A percentile compares a stretch with the other conserved stretches of the same genome.
phyloP scores from a whole-genome alignment of 2,888 invertebrate genomes.

The Pristionchus entomophagus region DNA sequence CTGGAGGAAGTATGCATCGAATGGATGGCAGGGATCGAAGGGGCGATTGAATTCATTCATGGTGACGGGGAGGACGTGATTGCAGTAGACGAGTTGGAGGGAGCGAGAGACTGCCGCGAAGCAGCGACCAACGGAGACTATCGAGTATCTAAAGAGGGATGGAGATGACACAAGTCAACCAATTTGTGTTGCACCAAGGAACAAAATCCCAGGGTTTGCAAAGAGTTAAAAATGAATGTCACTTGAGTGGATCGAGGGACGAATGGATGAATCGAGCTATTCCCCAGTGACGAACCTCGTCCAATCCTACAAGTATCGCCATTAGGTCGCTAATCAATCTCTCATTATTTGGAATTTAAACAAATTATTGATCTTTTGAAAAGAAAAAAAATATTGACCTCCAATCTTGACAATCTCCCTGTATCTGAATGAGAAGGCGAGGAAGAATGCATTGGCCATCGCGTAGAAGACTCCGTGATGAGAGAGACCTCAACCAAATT shows the following conservation, averaged over 20 bases:
- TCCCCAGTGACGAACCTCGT: constrained; percentile 87
- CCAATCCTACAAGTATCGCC: constrained; percentile 80
- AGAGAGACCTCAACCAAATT: constrained; percentile 54
- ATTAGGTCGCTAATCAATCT: too few relatives aligned
- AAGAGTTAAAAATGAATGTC: background rate
- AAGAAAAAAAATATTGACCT: constrained; percentile 48
- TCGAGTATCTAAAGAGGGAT: constrained; percentile 4
- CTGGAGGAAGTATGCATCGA: constrained; percentile 60
- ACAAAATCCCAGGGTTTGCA: too few relatives aligned
- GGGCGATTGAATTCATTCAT: constrained; percentile 55
- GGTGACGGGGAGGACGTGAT: constrained; percentile 61
- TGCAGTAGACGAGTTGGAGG: constrained; percentile 71
- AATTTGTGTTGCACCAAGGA: background rate
- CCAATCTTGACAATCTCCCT: constrained; percentile 84
- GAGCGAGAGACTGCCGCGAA: constrained; percentile 77
- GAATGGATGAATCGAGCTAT: constrained; percentile 89
- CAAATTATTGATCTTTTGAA: background rate
- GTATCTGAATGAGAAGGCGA: constrained; percentile 91
- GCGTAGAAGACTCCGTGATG: constrained; percentile 90
- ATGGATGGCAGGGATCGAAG: constrained; percentile 65
- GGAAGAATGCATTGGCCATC: constrained; percentile 92
- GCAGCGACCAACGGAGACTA: constrained; percentile 69
- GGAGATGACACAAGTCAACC: background rate
- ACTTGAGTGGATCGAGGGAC: constrained; percentile 86
- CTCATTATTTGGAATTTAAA: background rate